phyloP scores from a whole-genome alignment of 1,140 invertebrate species.

The Sycophaga agraensis region DNA sequence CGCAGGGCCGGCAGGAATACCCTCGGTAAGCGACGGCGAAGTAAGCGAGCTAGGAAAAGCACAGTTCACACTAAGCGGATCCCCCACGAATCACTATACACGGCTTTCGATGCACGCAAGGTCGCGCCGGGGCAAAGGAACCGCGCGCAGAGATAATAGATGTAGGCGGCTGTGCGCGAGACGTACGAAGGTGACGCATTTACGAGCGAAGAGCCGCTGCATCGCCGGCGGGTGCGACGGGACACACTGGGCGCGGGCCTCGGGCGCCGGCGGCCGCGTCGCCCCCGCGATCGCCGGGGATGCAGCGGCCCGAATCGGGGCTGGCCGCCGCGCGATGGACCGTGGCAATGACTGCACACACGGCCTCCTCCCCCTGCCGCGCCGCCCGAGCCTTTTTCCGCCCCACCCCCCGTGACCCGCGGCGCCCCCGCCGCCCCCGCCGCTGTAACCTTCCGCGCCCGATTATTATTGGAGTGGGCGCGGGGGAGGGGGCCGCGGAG shows the following conservation, averaged over 20 bases:
- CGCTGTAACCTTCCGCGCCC: constrained; percentile 5
- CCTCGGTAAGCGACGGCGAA: no score
- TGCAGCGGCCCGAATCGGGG: not conserved
- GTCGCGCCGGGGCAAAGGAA: no score
- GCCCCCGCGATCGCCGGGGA: not conserved
- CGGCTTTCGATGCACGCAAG: no score
- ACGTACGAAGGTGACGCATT: constrained; percentile 49
- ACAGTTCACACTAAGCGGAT: no score
- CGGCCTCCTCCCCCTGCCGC: no score
- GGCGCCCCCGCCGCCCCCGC: not conserved
- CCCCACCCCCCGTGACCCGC: not conserved
- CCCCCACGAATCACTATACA: no score
- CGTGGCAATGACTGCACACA: constrained; percentile 5
- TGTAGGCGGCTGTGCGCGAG: not conserved
- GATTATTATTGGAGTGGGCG: constrained; percentile 11
- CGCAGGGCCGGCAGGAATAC: no score
- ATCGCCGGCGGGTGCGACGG: constrained; percentile 34
- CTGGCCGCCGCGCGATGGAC: constrained; percentile 8
- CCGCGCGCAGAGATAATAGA: no score
- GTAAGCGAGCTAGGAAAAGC: no score
- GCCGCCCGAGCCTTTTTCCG: no score
- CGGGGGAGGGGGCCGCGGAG: not conserved
- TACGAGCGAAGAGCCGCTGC: constrained; percentile 47
- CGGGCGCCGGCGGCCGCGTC: constrained; percentile 27
- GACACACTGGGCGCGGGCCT: constrained; percentile 31